phyloP scores from a whole-genome alignment of 1,140 invertebrate species.

The Philopotamus ludificatus region DNA sequence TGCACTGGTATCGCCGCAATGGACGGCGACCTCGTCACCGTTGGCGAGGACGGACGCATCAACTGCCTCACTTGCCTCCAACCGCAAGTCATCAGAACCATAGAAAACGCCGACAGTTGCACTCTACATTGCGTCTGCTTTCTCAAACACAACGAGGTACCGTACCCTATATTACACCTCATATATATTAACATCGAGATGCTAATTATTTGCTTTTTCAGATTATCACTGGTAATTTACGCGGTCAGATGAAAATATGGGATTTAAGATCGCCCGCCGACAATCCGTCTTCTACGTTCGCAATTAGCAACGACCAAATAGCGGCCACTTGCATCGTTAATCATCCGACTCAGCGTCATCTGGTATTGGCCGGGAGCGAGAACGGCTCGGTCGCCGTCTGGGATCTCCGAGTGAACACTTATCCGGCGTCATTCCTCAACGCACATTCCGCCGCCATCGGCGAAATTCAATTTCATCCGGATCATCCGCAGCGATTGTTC shows the following conservation, averaged over 20 bases:
- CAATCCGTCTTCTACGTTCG: slow-evolving; percentile 62
- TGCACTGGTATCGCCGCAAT: slow-evolving; percentile 68
- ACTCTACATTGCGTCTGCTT: slow-evolving; percentile 75
- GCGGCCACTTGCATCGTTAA: slow-evolving; percentile 71
- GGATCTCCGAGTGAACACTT: slow-evolving; percentile 80
- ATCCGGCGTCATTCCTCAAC: slow-evolving; percentile 75
- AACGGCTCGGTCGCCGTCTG: slow-evolving; percentile 81
- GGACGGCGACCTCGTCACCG: slow-evolving; percentile 70
- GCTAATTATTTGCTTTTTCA: slow-evolving; percentile 37
- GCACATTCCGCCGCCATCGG: slow-evolving; percentile 74
- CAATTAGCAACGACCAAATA: slow-evolving; percentile 65
- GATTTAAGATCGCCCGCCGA: slow-evolving; percentile 67
- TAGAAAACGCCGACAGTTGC: slow-evolving; percentile 79
- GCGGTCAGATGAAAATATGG: slow-evolving; percentile 86
- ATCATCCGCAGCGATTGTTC: slow-evolving; percentile 78
- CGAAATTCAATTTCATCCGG: slow-evolving; percentile 82
- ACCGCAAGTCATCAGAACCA: slow-evolving; percentile 60
- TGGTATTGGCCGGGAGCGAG: slow-evolving; percentile 79
- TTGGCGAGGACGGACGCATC: slow-evolving; percentile 82
- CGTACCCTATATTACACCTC: background rate
- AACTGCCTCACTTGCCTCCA: slow-evolving; percentile 66
- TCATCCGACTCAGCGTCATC: slow-evolving; percentile 83
- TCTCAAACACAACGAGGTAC: slow-evolving; percentile 71
- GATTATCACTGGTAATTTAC: slow-evolving; percentile 77
- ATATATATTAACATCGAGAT: background rate